These are phyloP conservation scores for Halocynthia roretzi DNA, from an alignment of 23 tunicate species.

Conservation along the genomic window DNA sequence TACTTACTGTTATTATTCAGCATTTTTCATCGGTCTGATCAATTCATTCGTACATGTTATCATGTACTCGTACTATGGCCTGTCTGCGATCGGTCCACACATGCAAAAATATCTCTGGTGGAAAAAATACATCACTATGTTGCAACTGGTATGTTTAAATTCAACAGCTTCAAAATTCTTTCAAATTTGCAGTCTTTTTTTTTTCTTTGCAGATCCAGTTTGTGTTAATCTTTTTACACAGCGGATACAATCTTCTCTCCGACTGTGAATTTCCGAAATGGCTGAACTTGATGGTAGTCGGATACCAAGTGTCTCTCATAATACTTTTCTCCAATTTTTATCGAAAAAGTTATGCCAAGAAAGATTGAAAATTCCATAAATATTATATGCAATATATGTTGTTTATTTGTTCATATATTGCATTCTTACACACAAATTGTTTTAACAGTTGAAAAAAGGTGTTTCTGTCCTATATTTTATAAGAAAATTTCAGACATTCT, in stretches of 20 bases:
- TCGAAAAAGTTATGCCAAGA: conserved; percentile 44
- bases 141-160: conserved; percentile 41
- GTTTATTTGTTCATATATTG: no score
- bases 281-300: conserved; percentile 44
- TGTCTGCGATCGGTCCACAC: conserved; percentile 60
- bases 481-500: no score
- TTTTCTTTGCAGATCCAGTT: conserved; percentile 34
- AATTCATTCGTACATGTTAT: conserved; percentile 76
- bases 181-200: neutral
- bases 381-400: no score
- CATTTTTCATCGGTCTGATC: conserved; percentile 65
- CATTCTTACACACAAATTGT: no score
- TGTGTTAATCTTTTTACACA: conserved; percentile 34
- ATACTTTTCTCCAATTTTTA: conserved; percentile 63
- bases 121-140: conserved; percentile 54
- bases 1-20: conserved; percentile 15
- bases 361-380: neutral
- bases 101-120: conserved; percentile 83
- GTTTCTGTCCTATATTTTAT: no score
- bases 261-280: conserved; percentile 75
- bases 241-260: conserved; percentile 21
- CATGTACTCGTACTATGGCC: conserved; percentile 68
- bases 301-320: conserved; percentile 63
- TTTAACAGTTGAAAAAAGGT: no score
- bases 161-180: neutral